These are phyloP conservation scores for Macaca nemestrina DNA, from an alignment of 2,113 vertebrate species.

Conservation along the genomic window DNA sequence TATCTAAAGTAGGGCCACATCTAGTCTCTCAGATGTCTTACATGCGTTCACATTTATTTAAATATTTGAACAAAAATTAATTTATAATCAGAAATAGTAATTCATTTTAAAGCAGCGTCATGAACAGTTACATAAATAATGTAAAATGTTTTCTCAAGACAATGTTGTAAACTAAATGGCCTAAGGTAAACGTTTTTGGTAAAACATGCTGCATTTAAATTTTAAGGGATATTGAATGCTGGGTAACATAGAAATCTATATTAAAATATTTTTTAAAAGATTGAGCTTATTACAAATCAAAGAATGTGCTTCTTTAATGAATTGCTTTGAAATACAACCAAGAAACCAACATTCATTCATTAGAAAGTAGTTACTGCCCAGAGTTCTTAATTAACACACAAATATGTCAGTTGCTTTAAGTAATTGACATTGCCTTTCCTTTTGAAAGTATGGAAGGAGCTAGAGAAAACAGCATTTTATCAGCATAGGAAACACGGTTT, in stretches of 20 bases:
- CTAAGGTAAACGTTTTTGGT: constrained; percentile 36
- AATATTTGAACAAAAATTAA: not conserved
- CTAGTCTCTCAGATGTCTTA: not conserved
- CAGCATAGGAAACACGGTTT: not conserved
- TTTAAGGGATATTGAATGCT: not conserved
- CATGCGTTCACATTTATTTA: not conserved
- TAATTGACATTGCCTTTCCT: constrained; percentile 7
- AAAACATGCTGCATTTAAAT: not conserved
- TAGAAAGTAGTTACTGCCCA: not conserved
- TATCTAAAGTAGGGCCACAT: not conserved
- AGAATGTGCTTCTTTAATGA: not conserved
- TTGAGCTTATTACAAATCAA: not conserved
- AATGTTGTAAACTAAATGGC: not conserved
- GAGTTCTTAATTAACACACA: not conserved
- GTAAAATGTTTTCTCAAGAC: constrained; percentile 12
- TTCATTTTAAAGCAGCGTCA: constrained; percentile 8
- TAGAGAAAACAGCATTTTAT: constrained; percentile 1
- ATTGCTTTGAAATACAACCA: not conserved
- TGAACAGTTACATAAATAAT: constrained; percentile 24
- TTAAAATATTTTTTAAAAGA: not conserved
- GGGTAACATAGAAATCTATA: not conserved
- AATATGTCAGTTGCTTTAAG: not conserved
- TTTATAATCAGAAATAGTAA: not conserved
- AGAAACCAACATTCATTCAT: not conserved
- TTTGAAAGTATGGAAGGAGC: not conserved